Conservation (phyloP, 2,797 vertebrate species). For the Okamejei kenojei region DNA sequence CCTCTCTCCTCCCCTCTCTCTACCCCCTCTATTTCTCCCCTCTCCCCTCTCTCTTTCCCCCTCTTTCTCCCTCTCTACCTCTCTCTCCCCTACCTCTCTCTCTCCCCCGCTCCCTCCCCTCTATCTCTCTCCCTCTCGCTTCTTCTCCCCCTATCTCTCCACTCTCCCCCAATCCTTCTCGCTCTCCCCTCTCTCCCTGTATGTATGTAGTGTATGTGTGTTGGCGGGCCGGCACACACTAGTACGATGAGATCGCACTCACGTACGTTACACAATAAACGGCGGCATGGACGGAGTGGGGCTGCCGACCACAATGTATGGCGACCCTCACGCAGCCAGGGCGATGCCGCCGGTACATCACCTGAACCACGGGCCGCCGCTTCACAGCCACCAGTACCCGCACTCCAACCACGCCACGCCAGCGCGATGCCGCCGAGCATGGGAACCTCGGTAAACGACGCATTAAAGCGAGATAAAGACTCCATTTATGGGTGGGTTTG, state of each 20-base stretch:
- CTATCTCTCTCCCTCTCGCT: too few relatives aligned
- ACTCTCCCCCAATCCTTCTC: too few relatives aligned
- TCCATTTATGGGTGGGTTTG: slow-evolving; percentile 93
- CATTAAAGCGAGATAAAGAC: slow-evolving; percentile 99
- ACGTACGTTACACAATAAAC: too few relatives aligned
- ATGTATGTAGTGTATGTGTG: slow-evolving; percentile 42
- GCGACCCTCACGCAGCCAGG: slow-evolving; percentile 91
- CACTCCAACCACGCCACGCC: slow-evolving; percentile 89
- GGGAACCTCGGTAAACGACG: slow-evolving; percentile 98
- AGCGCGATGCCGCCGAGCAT: slow-evolving; percentile 94
- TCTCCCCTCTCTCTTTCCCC: too few relatives aligned
- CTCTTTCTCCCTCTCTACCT: too few relatives aligned
- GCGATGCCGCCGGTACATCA: slow-evolving; percentile 95
- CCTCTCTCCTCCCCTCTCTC: too few relatives aligned
- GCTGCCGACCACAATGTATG: slow-evolving; percentile 95
- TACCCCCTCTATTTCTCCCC: too few relatives aligned
- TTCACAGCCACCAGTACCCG: slow-evolving; percentile 94
- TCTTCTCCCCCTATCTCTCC: too few relatives aligned
- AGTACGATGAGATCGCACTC: slow-evolving; percentile 99
- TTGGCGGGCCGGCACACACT: slow-evolving; percentile 40
- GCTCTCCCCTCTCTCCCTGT: too few relatives aligned
- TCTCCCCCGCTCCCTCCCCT: too few relatives aligned
- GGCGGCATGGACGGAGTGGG: slow-evolving; percentile 95
- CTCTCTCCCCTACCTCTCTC: too few relatives aligned
- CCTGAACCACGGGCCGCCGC: slow-evolving; percentile 92